Evolutionary conservation across 2,888 invertebrate species (phyloP).

Genomic region (Hipparchia semele): DNA sequence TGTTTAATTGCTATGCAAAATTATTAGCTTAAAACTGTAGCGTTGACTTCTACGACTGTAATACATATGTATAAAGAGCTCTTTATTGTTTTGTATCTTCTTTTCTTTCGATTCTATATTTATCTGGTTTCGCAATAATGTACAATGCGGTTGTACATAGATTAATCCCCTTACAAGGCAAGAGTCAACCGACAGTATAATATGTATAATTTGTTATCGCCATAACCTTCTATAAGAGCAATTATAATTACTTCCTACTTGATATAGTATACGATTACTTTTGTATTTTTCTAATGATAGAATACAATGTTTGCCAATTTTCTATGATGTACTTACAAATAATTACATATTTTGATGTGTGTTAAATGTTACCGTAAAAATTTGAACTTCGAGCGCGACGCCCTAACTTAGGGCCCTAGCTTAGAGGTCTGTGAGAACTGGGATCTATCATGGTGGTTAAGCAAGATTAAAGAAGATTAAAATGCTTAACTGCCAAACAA

Average conservation of each 20-base stretch:
- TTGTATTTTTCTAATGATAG: slow-evolving; percentile 36
- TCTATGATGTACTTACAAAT: neutral
- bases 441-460: neutral
- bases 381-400: no score
- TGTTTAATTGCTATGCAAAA: no score
- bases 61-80: neutral
- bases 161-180: slow-evolving; percentile 46
- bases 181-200: slow-evolving; percentile 45
- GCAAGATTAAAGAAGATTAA: neutral
- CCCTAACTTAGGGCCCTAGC: no score
- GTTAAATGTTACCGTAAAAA: neutral
- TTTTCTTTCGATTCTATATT: neutral
- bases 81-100: slow-evolving; percentile 14
- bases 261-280: slow-evolving; percentile 54
- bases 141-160: slow-evolving; percentile 26
- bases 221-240: slow-evolving; percentile 73
- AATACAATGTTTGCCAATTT: slow-evolving; percentile 17
- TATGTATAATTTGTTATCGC: slow-evolving; percentile 60
- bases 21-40: no score
- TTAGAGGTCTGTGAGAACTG: no score
- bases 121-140: slow-evolving; percentile 24
- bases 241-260: slow-evolving; percentile 72
- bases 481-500: neutral
- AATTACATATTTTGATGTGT: no score
- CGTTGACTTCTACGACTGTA: neutral